Conservation (phyloP, 1,140 invertebrate genomes). For the Drosophila dunni region DNA sequence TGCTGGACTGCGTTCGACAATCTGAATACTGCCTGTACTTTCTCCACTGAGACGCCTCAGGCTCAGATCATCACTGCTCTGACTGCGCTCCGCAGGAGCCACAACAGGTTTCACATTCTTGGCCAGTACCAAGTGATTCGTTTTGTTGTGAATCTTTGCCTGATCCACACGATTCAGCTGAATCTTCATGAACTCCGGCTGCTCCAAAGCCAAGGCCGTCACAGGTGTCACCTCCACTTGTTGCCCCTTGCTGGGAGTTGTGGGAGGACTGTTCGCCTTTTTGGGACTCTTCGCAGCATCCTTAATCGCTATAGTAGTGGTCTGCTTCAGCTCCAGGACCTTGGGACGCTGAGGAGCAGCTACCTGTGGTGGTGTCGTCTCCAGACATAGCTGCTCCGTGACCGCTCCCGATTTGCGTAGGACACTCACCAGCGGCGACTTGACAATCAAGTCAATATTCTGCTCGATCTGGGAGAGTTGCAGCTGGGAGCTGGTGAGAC, state of each 20-base stretch:
- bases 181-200: slow-evolving; percentile 90
- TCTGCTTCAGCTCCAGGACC: slow-evolving; percentile 58
- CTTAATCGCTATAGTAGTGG: slow-evolving; percentile 25
- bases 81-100: slow-evolving; percentile 56
- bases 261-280: slow-evolving; percentile 47
- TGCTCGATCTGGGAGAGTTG: slow-evolving; percentile 72
- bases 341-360: slow-evolving; percentile 53
- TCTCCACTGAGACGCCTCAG: slow-evolving; percentile 85
- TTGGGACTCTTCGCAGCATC: slow-evolving; percentile 54
- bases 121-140: slow-evolving; percentile 87
- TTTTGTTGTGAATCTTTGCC: slow-evolving; percentile 80
- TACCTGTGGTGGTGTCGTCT: slow-evolving; percentile 14
- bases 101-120: slow-evolving; percentile 83
- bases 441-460: slow-evolving; percentile 79
- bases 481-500: slow-evolving; percentile 38
- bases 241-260: slow-evolving; percentile 49
- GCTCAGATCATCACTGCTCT: slow-evolving; percentile 73
- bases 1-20: slow-evolving; percentile 73
- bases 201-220: slow-evolving; percentile 24
- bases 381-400: slow-evolving; percentile 27
- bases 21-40: slow-evolving; percentile 85
- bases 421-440: slow-evolving; percentile 77
- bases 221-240: slow-evolving; percentile 27
- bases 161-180: slow-evolving; percentile 89
- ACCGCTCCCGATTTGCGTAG: slow-evolving; percentile 66